These are phyloP conservation scores for Caenorhabditis angaria DNA, from an alignment of 2,888 invertebrate genomes.

Conservation along the genomic window DNA sequence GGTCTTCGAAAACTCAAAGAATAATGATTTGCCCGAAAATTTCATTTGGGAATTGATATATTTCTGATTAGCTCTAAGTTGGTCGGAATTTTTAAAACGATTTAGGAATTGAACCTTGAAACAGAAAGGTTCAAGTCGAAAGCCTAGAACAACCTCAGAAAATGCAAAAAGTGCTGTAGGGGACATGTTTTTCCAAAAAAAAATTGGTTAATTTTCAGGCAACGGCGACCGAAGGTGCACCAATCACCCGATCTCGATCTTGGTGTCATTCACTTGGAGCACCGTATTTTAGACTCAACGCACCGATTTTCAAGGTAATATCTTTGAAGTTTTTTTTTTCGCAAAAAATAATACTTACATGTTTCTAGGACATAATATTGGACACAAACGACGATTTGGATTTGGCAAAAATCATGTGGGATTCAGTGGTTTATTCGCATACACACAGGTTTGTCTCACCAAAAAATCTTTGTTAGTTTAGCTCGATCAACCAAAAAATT, in stretches of 20 bases:
- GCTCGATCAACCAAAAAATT: neutral
- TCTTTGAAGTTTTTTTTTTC: neutral
- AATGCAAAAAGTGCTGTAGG: neutral
- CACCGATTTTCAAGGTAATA: constrained; percentile 80
- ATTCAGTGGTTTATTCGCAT: constrained; percentile 65
- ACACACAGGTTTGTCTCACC: constrained; percentile 46
- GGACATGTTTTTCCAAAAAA: neutral
- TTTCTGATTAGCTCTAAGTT: no score
- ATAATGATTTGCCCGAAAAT: no score
- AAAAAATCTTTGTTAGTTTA: no score
- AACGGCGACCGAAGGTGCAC: constrained; percentile 89
- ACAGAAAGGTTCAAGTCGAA: no score
- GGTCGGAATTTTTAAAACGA: no score
- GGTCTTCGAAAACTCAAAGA: no score
- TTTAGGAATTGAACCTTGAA: no score
- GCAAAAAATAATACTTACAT: constrained; percentile 3
- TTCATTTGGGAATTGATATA: no score
- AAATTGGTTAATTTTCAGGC: constrained; percentile 77
- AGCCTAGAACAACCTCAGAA: no score
- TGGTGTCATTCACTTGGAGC: constrained; percentile 89
- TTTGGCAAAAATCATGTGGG: constrained; percentile 69
- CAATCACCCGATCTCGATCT: constrained; percentile 89
- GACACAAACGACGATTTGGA: constrained; percentile 66
- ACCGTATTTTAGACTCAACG: constrained; percentile 84
- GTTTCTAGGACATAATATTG: constrained; percentile 59